Evolutionary conservation across 2,113 vertebrate genomes (phyloP).

Genomic region (Sisor rabdophorus): DNA sequence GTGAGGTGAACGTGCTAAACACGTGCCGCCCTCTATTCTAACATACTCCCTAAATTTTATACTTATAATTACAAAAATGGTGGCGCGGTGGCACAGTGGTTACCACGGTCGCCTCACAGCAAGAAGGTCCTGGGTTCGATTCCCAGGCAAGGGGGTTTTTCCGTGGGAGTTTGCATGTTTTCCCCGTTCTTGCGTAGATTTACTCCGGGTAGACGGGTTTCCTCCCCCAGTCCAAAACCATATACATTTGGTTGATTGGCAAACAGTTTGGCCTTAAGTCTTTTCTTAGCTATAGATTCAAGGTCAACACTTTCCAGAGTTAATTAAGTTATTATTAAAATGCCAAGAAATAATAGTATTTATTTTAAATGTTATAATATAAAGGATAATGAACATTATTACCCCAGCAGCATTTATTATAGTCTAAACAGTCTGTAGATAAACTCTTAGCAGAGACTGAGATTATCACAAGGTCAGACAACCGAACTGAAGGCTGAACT

Average conservation of each 20-base stretch:
- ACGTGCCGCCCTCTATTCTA: no score
- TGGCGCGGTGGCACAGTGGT: no score
- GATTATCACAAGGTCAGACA: constrained; percentile 8
- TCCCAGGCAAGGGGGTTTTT: no score
- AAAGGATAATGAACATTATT: constrained; percentile 2
- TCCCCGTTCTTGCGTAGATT: no score
- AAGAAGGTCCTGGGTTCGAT: no score
- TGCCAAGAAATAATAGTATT: no score
- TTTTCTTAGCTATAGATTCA: neutral
- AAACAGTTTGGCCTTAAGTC: neutral
- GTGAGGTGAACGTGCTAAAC: no score
- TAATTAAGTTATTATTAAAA: no score
- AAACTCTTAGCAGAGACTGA: constrained; percentile 3
- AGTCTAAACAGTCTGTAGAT: constrained; percentile 24
- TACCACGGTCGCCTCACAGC: no score
- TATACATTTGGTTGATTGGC: neutral
- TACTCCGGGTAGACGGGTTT: neutral
- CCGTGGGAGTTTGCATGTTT: no score
- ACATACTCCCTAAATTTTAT: no score
- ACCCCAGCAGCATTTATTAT: neutral
- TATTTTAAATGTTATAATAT: neutral
- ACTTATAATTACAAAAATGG: no score
- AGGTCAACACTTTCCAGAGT: neutral
- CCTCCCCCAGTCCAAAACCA: neutral
- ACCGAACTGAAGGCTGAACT: constrained; percentile 3